phyloP scores from a whole-genome alignment of 1,140 invertebrate genomes.

The Cryptotermes secundus region DNA sequence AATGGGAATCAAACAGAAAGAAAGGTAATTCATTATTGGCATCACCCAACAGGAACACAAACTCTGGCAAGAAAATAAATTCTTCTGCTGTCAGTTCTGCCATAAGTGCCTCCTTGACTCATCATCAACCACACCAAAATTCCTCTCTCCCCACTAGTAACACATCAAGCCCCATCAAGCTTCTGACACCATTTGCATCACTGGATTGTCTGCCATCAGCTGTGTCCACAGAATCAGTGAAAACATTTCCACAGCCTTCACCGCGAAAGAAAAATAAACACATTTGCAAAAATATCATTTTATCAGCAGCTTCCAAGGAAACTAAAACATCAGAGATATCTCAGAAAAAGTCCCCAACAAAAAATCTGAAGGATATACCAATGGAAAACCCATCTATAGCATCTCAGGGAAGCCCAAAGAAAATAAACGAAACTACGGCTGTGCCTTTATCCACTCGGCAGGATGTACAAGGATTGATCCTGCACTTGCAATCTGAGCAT shows the following conservation, averaged over 20 bases:
- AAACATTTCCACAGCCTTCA: not conserved
- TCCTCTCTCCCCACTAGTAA: not conserved
- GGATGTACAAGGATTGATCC: constrained; percentile 25
- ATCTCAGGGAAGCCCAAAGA: not conserved
- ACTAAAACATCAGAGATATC: not conserved
- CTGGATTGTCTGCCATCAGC: not conserved
- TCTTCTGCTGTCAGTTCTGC: no score
- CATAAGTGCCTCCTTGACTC: not conserved
- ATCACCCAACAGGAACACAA: not conserved
- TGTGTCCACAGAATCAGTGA: not conserved
- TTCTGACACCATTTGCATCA: not conserved
- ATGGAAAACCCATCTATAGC: not conserved
- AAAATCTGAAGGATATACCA: not conserved
- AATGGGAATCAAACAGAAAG: not conserved
- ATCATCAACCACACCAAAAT: not conserved
- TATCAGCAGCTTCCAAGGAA: not conserved
- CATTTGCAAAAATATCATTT: not conserved
- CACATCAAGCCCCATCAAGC: not conserved
- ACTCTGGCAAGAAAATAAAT: not conserved
- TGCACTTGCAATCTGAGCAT: constrained; percentile 58
- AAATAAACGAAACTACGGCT: not conserved
- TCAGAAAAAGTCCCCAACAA: not conserved
- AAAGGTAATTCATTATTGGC: not conserved
- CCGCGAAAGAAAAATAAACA: not conserved
- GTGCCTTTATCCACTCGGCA: not conserved